Base-by-base conservation (phyloP, 2,113 vertebrate species). In the Hippolais icterina region DNA sequence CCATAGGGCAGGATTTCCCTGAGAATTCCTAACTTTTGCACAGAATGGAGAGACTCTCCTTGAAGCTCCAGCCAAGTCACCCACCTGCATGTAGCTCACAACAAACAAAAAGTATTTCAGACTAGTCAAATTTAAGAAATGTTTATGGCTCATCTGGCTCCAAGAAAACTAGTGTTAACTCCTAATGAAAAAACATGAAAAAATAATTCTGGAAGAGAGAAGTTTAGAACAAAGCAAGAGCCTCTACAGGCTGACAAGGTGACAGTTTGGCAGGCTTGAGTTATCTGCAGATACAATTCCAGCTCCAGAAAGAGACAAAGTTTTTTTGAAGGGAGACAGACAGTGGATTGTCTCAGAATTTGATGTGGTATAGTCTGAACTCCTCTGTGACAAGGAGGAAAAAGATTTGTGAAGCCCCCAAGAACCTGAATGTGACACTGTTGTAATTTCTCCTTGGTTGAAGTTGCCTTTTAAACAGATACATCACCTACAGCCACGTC, bases 1-100 rank as follows among this genome's bases (percentile, higher is more conserved):
- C 5, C 1, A 28, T 0, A 5, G n/a, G 33, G 80, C 6, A 0
- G 2, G 9, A 29, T 39, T 54, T 74, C 64, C 47, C 47, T 42
- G 23, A 87, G 37, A 57, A 84, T 20, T 81, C 77, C n/a, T 61
- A 41, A 84, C 4, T 60, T 50, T 24, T 3, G 2, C 33, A 83
- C 5, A 31, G 60, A 83, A 54, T 12, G 12, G 16, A 76, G 50
- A 70, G 39, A 49, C 5, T 9, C 16, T 50, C 24, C 52, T 66
- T 33, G 42, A 83, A 80, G 44, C 29, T 71, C 39, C 41, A 80
- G 54, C 29, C 19, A 5, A 54, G 53, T 5, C 68, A 79, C 37
- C 28, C 17, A 37, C 21, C 35, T 42, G 35, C 3, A 1, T 1
- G 8, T 3, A 57, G 15, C 35, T 49, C 53, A 23, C 5, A 66